These are phyloP conservation scores for Amphipoea oculea DNA, from an alignment of 2,888 invertebrate species.

Conservation along the genomic window DNA sequence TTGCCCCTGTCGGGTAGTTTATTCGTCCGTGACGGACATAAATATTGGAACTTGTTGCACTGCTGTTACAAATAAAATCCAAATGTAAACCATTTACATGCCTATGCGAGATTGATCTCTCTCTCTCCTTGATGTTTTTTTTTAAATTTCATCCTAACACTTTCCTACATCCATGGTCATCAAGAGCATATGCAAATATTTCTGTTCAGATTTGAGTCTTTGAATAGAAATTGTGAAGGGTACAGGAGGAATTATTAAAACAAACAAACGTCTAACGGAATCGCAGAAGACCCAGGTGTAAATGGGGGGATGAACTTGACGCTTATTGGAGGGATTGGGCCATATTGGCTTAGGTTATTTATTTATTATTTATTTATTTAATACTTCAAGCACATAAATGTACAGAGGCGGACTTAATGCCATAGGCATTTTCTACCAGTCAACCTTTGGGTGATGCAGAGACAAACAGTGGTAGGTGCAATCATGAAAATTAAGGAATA, in stretches of 20 bases:
- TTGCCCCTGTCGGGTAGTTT: conserved; percentile 22
- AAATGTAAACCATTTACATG: conserved; percentile 7
- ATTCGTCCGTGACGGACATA: conserved; percentile 41
- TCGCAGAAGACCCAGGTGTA: not conserved
- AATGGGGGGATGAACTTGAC: not conserved
- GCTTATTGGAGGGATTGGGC: not conserved
- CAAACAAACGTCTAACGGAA: not conserved
- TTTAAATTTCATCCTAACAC: not conserved
- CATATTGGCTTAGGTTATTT: not conserved
- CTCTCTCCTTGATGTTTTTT: conserved; percentile 3
- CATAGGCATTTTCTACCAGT: too few species aligned
- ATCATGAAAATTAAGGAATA: too few species aligned
- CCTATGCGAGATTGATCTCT: conserved; percentile 26
- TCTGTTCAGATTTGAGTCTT: not conserved
- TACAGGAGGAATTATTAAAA: not conserved
- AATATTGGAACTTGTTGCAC: conserved; percentile 49
- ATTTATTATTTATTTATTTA: too few species aligned
- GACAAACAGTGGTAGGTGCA: too few species aligned
- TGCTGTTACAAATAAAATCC: conserved; percentile 38
- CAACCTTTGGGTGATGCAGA: too few species aligned
- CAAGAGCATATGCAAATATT: not conserved
- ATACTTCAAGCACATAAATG: too few species aligned
- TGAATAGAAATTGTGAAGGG: not conserved
- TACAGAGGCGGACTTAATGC: too few species aligned
- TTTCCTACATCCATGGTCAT: not conserved